These are phyloP conservation scores for Amorpha juglandis DNA, from an alignment of 2,888 invertebrate species.

Conservation along the genomic window DNA sequence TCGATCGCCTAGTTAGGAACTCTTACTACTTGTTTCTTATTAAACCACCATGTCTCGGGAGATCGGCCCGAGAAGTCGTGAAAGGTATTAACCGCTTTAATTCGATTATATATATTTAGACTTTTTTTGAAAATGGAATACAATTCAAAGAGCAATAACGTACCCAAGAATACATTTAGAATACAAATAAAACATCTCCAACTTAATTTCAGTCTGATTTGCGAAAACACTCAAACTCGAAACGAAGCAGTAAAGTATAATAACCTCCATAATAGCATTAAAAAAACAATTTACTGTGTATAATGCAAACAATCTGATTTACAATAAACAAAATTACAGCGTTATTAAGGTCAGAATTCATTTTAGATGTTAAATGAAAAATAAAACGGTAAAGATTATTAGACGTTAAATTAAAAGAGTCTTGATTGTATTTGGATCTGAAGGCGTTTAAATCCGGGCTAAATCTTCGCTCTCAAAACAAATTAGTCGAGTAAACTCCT, in stretches of 20 bases:
- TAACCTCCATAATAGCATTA: conserved; percentile 30
- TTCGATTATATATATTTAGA: too few relatives aligned
- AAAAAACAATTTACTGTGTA: conserved; percentile 31
- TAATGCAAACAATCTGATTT: conserved; percentile 33
- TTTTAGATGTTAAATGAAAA: conserved; percentile 53
- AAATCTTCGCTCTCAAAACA: conserved; percentile 47
- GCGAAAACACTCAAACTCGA: conserved; percentile 15
- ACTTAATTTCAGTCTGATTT: conserved; percentile 5
- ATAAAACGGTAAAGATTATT: conserved; percentile 65
- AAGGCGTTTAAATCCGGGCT: conserved; percentile 55
- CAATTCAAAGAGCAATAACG: background rate
- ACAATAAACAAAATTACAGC: conserved; percentile 46
- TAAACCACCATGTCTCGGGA: too few relatives aligned
- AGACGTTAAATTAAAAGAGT: conserved; percentile 67
- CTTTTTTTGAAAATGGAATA: too few relatives aligned
- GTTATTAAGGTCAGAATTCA: conserved; percentile 40
- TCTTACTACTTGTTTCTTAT: too few relatives aligned
- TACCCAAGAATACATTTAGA: background rate
- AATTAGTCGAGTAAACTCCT: conserved; percentile 59
- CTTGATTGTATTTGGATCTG: conserved; percentile 59
- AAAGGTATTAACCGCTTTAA: too few relatives aligned
- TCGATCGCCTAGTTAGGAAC: too few relatives aligned
- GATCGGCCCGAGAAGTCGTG: too few relatives aligned
- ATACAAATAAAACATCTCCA: conserved; percentile 2
- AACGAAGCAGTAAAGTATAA: conserved; percentile 26